Percentiles rank a stretch among this genome's conserved stretches.
These are phyloP conservation scores for Cephus sareptanus DNA, from an alignment of 2,888 invertebrate genomes.

Conservation along the genomic window DNA sequence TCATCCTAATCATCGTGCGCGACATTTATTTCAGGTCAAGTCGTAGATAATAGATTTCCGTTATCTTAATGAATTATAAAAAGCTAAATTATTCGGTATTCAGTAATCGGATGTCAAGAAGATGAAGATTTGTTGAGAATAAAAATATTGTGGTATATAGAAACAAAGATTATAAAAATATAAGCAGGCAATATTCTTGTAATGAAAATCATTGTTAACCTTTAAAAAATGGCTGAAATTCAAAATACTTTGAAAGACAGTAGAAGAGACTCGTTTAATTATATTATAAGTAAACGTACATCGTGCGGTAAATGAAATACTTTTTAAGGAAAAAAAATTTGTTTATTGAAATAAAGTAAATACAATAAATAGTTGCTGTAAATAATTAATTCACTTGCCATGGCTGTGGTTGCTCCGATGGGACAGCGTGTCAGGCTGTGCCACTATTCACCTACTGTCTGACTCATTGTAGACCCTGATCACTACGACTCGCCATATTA, in stretches of 20 bases:
- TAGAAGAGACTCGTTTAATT: not conserved
- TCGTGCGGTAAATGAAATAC: not conserved
- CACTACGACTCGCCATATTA: constrained; percentile 38
- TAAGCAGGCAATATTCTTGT: not conserved
- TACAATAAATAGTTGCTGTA: not conserved
- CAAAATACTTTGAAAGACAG: not conserved
- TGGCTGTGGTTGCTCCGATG: not conserved
- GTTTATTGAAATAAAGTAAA: not conserved
- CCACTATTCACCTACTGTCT: constrained; percentile 39
- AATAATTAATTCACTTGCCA: not conserved
- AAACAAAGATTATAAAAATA: not conserved
- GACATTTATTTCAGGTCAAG: not conserved
- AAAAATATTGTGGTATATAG: no score
- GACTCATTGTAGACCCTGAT: constrained; percentile 34
- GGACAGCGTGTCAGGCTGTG: constrained; percentile 26
- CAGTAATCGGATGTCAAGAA: no score
- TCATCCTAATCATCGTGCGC: not conserved
- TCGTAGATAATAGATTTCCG: not conserved
- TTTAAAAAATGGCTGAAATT: not conserved
- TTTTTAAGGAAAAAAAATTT: not conserved
- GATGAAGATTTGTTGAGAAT: no score
- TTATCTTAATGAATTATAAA: no score
- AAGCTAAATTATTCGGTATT: no score
- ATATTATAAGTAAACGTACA: not conserved
- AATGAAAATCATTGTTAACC: not conserved